Conservation (phyloP, 2,113 vertebrate species). For the Ameiurus melas region DNA sequence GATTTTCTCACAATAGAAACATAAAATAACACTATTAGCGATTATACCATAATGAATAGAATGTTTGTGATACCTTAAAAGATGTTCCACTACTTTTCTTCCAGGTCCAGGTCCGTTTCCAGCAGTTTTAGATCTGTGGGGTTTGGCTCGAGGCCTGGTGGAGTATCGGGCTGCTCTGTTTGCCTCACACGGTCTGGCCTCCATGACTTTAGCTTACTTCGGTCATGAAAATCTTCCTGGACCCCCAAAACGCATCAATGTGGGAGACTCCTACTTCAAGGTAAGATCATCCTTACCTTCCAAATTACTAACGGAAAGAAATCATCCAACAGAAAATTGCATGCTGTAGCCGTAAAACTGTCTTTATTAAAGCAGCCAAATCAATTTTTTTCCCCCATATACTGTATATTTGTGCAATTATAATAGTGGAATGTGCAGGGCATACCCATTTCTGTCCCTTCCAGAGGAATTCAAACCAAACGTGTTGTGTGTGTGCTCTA, state of each 20-base stretch:
- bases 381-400: neutral
- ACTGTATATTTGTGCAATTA: neutral
- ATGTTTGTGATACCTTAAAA: neutral
- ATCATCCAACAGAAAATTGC: neutral
- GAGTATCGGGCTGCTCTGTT: conserved; percentile 70
- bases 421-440: neutral
- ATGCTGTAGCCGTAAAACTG: neutral
- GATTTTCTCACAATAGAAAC: neutral
- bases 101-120: conserved; percentile 49
- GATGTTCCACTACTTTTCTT: no score
- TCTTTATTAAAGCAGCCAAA: neutral
- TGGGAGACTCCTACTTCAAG: conserved; percentile 63
- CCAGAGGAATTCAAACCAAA: neutral
- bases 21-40: neutral
- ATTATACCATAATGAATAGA: no score
- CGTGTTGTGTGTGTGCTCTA: conserved; percentile 36
- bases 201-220: conserved; percentile 61
- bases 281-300: conserved; percentile 41
- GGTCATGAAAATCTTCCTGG: conserved; percentile 65
- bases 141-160: conserved; percentile 58
- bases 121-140: conserved; percentile 55
- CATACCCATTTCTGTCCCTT: neutral
- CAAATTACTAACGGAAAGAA: neutral
- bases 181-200: conserved; percentile 65
- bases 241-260: conserved; percentile 46